A percentile compares a stretch with the other conserved stretches of the same genome.
phyloP scores from a whole-genome alignment of 2,888 invertebrate genomes.

The Limulus polyphemus region DNA sequence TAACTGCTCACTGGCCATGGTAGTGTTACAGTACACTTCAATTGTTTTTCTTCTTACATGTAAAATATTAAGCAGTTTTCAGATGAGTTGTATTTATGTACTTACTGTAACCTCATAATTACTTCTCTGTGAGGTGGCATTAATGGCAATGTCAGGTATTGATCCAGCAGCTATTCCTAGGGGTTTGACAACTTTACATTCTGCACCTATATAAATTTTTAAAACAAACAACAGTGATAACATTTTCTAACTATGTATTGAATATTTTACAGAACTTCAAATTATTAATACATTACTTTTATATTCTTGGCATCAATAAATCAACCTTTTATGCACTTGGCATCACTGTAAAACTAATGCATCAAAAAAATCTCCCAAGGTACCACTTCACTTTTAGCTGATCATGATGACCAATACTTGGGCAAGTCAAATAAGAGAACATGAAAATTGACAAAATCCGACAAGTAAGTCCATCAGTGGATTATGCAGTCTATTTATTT shows the following conservation, averaged over 20 bases:
- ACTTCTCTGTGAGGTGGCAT: constrained; percentile 73
- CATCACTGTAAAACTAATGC: background rate
- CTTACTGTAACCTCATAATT: constrained; percentile 29
- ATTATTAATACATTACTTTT: background rate
- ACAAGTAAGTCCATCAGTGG: too few species aligned
- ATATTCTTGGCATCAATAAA: too few species aligned
- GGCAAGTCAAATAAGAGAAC: too few species aligned
- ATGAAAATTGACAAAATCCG: too few species aligned
- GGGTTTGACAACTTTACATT: constrained; percentile 82
- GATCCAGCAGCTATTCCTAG: constrained; percentile 78
- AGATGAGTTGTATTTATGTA: background rate
- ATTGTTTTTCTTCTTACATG: too few species aligned
- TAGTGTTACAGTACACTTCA: too few species aligned
- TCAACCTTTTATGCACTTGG: too few species aligned
- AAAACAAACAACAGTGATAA: background rate
- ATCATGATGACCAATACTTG: too few species aligned
- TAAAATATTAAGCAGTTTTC: background rate
- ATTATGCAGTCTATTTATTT: too few species aligned
- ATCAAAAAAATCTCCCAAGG: background rate
- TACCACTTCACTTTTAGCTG: background rate
- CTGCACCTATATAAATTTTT: constrained; percentile 52
- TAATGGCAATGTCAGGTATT: constrained; percentile 89
- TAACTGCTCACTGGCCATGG: too few species aligned
- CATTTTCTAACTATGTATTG: background rate
- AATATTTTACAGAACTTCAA: background rate